Conservation (phyloP, 2,797 vertebrate species). For the Rhabdophis nuchalis region DNA sequence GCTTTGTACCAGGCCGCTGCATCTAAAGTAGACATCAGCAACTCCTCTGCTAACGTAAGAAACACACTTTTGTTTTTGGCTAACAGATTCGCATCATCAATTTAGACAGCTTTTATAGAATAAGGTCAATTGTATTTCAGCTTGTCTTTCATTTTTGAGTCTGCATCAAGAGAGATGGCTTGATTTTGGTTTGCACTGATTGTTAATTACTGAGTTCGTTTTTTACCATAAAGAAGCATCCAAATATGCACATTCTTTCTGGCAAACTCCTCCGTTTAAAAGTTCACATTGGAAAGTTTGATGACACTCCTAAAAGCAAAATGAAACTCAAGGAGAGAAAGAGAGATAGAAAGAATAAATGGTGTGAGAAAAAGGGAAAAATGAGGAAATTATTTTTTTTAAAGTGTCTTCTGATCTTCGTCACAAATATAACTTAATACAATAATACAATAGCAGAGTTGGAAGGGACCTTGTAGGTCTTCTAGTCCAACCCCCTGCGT, state of each 20-base stretch:
- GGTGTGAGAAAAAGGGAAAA: not conserved
- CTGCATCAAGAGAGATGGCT: not conserved
- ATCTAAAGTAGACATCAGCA: slow-evolving; percentile 71
- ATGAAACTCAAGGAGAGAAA: not conserved
- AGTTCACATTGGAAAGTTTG: not conserved
- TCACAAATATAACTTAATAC: not conserved
- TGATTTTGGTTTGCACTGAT: not conserved
- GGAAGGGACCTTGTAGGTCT: too few species aligned
- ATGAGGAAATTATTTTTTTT: not conserved
- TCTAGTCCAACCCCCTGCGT: too few species aligned
- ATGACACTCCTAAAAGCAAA: not conserved
- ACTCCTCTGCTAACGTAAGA: slow-evolving; percentile 78
- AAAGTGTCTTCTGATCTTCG: not conserved
- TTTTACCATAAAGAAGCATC: not conserved
- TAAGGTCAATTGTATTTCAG: not conserved
- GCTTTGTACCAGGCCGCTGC: slow-evolving; percentile 87
- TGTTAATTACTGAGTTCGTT: not conserved
- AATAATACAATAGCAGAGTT: too few species aligned
- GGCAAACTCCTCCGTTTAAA: not conserved
- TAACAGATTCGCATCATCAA: not conserved
- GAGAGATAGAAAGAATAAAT: not conserved
- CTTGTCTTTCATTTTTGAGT: not conserved
- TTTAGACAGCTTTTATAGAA: not conserved
- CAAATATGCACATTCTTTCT: not conserved
- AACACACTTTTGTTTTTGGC: not conserved